Evolutionary conservation across 2,797 vertebrate genomes (phyloP).

Genomic region (Spondyliosoma cantharus): DNA sequence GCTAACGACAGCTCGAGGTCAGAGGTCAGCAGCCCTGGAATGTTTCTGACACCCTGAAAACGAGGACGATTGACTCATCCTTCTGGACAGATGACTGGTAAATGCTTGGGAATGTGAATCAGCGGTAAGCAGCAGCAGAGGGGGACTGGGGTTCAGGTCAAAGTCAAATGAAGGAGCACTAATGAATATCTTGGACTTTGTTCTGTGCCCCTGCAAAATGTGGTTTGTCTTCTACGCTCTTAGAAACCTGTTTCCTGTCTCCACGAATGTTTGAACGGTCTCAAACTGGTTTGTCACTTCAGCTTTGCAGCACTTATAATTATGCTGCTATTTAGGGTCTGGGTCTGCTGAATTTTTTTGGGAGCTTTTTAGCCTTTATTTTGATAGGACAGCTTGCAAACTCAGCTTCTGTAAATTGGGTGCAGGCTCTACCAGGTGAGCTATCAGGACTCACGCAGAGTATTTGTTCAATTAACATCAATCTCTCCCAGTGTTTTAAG

Average conservation of each 20-base stretch:
- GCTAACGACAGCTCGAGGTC: conserved; percentile 42
- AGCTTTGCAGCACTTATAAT: background rate
- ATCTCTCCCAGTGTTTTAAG: background rate
- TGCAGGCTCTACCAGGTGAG: too few relatives aligned
- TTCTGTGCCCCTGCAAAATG: background rate
- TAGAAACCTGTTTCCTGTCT: conserved; percentile 7
- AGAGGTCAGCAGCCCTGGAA: conserved; percentile 51
- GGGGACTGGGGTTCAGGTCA: conserved; percentile 4
- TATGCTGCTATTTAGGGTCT: background rate
- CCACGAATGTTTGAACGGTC: too few relatives aligned
- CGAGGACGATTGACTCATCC: conserved; percentile 41
- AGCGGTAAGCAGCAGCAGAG: background rate
- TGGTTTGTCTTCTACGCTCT: conserved; percentile 1
- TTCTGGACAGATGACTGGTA: conserved; percentile 7
- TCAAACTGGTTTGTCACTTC: background rate
- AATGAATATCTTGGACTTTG: background rate
- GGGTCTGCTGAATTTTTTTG: background rate
- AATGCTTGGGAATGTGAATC: conserved; percentile 4
- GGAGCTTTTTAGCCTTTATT: too few relatives aligned
- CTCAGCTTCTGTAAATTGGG: too few relatives aligned
- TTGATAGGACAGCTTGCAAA: too few relatives aligned
- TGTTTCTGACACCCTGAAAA: conserved; percentile 47
- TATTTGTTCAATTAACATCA: background rate
- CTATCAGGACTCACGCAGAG: too few relatives aligned
- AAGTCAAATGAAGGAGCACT: background rate